Evolutionary conservation across 2,888 invertebrate species (phyloP).

Genomic region (Cryptosula pallasiana): DNA sequence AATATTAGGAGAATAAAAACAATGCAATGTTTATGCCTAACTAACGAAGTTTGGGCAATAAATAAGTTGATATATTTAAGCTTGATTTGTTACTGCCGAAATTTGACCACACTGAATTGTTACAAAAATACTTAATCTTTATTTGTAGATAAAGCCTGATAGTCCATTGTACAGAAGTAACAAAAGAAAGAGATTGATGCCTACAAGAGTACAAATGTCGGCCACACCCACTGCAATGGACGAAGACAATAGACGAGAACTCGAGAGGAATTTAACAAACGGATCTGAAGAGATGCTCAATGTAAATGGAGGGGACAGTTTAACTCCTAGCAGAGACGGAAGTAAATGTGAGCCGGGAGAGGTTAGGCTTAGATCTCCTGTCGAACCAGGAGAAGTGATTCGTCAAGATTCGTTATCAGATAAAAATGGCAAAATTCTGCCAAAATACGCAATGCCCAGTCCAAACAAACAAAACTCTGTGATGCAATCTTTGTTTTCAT

Average conservation of each 20-base stretch:
- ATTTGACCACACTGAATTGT: no score
- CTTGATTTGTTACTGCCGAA: no score
- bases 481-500: slow-evolving; percentile 21
- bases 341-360: background rate
- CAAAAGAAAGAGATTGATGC: slow-evolving; percentile 23
- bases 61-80: no score
- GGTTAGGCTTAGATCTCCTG: background rate
- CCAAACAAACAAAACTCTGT: background rate
- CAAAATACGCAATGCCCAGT: slow-evolving; percentile 4
- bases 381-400: slow-evolving; percentile 5
- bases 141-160: slow-evolving; percentile 6
- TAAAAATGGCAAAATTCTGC: background rate
- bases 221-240: background rate
- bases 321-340: background rate
- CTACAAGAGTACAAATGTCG: slow-evolving; percentile 6
- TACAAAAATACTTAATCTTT: no score
- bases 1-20: no score
- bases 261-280: background rate
- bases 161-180: slow-evolving; percentile 6
- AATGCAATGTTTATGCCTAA: no score
- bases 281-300: background rate
- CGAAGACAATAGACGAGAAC: background rate
- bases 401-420: background rate
- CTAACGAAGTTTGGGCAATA: no score
- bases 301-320: background rate